These are phyloP conservation scores for Gadopsis bispinosus DNA, from an alignment of 2,797 vertebrate genomes.

Conservation along the genomic window DNA sequence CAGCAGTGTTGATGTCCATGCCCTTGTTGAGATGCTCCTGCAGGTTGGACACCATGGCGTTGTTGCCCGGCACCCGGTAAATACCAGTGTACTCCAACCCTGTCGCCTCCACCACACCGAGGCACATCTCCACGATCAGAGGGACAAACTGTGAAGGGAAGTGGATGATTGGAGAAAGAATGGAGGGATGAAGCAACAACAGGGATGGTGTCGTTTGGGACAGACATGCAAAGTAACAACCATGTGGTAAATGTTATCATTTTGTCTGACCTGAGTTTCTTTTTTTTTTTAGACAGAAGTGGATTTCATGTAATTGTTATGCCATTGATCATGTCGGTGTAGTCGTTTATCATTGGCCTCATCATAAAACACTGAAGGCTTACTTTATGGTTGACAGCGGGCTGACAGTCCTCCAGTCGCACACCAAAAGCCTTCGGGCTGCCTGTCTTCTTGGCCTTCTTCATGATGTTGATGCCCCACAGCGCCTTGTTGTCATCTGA, in stretches of 20 bases:
- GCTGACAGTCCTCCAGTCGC: conserved; percentile 94
- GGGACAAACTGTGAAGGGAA: conserved; percentile 87
- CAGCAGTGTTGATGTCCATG: conserved; percentile 92
- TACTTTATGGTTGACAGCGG: conserved; percentile 92
- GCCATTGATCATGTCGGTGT: background rate
- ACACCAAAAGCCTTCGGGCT: conserved; percentile 91
- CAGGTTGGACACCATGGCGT: conserved; percentile 93
- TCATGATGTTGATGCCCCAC: conserved; percentile 96
- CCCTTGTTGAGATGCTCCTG: conserved; percentile 98
- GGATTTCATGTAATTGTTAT: background rate
- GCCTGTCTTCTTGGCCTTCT: conserved; percentile 90
- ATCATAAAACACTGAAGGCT: background rate
- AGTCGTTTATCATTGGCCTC: background rate
- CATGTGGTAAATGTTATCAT: background rate
- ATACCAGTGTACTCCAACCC: conserved; percentile 96
- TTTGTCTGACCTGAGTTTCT: background rate
- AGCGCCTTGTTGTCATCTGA: conserved; percentile 89
- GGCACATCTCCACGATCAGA: conserved; percentile 94
- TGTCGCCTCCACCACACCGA: conserved; percentile 91
- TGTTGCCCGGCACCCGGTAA: conserved; percentile 97
- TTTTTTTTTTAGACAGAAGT: background rate
- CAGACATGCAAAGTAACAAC: background rate
- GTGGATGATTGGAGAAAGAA: background rate
- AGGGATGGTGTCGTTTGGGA: background rate
- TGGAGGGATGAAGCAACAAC: background rate